Evolutionary conservation across 2,113 vertebrate genomes (phyloP).

Genomic region (Silurus meridionalis): DNA sequence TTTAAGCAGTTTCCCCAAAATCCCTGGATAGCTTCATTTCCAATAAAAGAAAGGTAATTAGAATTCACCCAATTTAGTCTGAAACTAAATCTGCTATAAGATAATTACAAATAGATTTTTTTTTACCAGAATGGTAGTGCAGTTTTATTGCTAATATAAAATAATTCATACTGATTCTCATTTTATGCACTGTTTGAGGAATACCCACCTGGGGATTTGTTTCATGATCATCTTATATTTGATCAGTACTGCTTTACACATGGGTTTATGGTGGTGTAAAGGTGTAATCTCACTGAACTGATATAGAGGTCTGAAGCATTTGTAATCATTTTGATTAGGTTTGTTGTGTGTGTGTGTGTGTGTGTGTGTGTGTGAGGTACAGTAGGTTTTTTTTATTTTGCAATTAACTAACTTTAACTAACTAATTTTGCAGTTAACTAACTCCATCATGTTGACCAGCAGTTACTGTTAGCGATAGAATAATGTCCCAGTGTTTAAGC

Average conservation of each 20-base stretch:
- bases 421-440: not conserved
- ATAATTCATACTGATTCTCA: not conserved
- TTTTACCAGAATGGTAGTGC: not conserved
- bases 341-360: not conserved
- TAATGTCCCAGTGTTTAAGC: not conserved
- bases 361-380: too few species aligned
- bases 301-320: not conserved
- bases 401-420: too few species aligned
- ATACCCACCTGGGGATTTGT: not conserved
- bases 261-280: not conserved
- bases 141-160: not conserved
- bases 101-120: not conserved
- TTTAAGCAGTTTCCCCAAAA: not conserved
- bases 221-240: not conserved
- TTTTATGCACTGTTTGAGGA: not conserved
- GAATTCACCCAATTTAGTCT: not conserved
- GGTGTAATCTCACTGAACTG: not conserved
- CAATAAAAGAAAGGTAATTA: not conserved
- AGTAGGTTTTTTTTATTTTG: not conserved
- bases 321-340: not conserved
- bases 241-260: not conserved
- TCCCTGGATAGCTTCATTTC: not conserved
- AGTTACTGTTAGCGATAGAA: not conserved
- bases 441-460: not conserved
- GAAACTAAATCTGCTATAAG: not conserved